Base-by-base conservation (phyloP, 2,888 invertebrate genomes). In the Sphaerophoria rueppellii region DNA sequence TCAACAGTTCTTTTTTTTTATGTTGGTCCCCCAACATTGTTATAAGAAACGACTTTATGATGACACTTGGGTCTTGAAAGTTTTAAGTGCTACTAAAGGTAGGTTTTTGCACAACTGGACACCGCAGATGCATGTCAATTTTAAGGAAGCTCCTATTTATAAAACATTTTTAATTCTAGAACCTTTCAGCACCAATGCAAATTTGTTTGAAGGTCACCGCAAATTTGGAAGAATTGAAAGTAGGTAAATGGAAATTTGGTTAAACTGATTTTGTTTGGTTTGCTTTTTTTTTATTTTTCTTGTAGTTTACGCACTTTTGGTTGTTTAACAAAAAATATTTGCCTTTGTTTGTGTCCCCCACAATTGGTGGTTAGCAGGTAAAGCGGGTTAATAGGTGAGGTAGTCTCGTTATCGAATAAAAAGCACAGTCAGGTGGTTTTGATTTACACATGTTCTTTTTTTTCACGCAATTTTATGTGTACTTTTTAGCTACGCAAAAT, bases 381-480 rank as follows among this genome's bases (percentile, higher is more conserved):
- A 65, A 65, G 52, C 37, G 35, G 52, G 52, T 65, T 52, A 65
- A 24, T 65, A 65, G 65, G 43, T 43, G 9, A 24, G 2, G 40
- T 40, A 40, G 40, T 40, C 40, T 40, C 4, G 14, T 46, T 24
- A 24, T 24, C 24, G 24, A 24, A 24, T 24, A 24, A 24, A 63
- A 48, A n/a, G 48, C 6, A 35, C 2, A 11, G 43, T 35, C 57
- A 57, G 11, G n/a, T 57, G 57, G 32, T 35, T 57, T n/a, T 16
- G 6, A 16, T 52, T 37, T 16, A 65, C 50, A 65, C 24, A 52
- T 65, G 65, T 65, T 52, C 24, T 24, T 24, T 24, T 24, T 24
- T 16, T 65, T 65, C 50, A 65, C 65, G 65, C 65, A 65, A 52
- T 24, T 61, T 46, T 43, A 34, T 7, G 34, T 48, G 34, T 5